These are phyloP conservation scores for Stichopus horrens DNA, from an alignment of 53 echinoderm and acorn worm genomes.

Conservation along the genomic window DNA sequence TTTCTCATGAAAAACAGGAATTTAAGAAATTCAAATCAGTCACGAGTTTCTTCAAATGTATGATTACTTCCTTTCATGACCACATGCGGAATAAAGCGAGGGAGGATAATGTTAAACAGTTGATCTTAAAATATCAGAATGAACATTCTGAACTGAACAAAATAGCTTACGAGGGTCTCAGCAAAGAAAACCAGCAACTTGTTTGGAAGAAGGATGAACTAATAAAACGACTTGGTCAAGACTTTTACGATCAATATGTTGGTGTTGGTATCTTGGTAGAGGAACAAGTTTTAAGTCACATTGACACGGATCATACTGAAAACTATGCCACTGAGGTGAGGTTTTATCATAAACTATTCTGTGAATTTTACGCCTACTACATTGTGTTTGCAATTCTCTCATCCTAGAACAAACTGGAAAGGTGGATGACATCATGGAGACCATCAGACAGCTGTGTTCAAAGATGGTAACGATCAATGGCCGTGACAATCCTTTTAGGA, in stretches of 20 bases:
- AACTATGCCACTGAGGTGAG: neutral
- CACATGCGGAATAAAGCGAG: neutral
- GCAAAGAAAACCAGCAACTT: slow-evolving; percentile 14
- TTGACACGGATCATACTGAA: neutral
- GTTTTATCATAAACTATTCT: slow-evolving; percentile 21
- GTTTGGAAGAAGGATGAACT: neutral
- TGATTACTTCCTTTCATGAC: slow-evolving; percentile 8
- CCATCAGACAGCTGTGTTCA: too few relatives aligned
- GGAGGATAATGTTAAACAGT: neutral
- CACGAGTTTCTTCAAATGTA: too few relatives aligned
- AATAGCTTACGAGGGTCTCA: slow-evolving; percentile 6
- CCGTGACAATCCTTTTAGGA: too few relatives aligned
- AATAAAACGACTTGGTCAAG: neutral
- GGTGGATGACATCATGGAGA: too few relatives aligned
- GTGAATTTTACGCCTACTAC: slow-evolving; percentile 14
- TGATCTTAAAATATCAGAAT: neutral
- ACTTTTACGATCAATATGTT: slow-evolving; percentile 18
- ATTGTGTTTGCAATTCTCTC: neutral
- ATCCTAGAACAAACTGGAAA: too few relatives aligned
- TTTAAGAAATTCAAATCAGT: too few relatives aligned
- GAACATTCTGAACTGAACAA: neutral
- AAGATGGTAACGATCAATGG: too few relatives aligned
- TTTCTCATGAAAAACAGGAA: too few relatives aligned
- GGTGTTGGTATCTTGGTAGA: slow-evolving; percentile 19
- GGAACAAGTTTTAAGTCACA: neutral